Conservation (phyloP, 2,797 vertebrate species). For the Acipenser ruthenus region DNA sequence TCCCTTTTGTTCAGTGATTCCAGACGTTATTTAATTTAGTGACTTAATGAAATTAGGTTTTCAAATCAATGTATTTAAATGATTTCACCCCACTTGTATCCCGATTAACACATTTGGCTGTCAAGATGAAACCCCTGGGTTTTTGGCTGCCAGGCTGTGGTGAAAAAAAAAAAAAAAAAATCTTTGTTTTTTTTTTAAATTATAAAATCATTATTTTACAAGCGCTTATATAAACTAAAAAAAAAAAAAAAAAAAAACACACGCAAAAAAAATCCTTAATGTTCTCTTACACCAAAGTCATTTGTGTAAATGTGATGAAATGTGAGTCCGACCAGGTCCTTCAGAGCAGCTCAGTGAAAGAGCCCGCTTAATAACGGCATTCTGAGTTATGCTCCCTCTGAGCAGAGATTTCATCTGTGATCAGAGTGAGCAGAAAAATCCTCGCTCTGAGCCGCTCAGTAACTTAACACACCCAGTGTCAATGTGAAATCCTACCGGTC, state of each 20-base stretch:
- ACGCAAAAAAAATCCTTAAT: not conserved
- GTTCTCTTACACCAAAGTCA: too few species aligned
- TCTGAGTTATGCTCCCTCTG: too few species aligned
- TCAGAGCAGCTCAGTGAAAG: too few species aligned
- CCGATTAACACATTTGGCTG: too few species aligned
- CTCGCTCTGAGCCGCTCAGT: too few species aligned
- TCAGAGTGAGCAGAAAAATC: too few species aligned
- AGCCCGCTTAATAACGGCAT: too few species aligned
- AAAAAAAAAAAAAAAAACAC: not conserved
- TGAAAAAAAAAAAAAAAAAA: not conserved
- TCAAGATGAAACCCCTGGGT: not conserved
- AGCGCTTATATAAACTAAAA: too few species aligned
- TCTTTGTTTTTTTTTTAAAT: not conserved
- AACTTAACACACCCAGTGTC: too few species aligned
- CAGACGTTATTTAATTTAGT: conserved; percentile 52
- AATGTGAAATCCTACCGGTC: not conserved
- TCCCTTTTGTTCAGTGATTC: not conserved
- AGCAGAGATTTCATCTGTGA: too few species aligned
- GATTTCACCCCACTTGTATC: conserved; percentile 16
- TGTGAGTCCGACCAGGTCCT: too few species aligned
- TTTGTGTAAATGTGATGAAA: too few species aligned
- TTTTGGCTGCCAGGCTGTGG: not conserved
- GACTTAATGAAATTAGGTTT: conserved; percentile 53
- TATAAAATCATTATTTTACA: not conserved
- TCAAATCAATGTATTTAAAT: conserved; percentile 43